These are phyloP conservation scores for Oreochromis mossambicus DNA, from an alignment of 2,797 vertebrate species.

Conservation along the genomic window DNA sequence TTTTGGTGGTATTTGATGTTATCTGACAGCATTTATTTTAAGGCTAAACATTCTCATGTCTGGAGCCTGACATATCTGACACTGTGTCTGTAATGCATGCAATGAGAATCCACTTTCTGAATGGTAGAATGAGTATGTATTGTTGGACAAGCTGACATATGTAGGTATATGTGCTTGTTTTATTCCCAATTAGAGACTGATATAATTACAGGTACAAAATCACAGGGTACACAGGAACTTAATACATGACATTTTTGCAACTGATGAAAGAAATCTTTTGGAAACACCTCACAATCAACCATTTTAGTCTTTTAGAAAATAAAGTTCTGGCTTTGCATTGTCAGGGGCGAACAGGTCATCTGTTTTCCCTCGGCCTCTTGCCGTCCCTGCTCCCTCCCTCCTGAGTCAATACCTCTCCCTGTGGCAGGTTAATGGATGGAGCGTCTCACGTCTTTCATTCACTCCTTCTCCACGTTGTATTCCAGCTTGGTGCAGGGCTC, in stretches of 20 bases:
- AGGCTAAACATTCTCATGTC: slow-evolving; percentile 10
- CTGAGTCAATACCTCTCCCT: slow-evolving; percentile 48
- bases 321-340: slow-evolving; percentile 27
- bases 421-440: slow-evolving; percentile 65
- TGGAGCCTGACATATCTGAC: neutral
- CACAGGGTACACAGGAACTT: neutral
- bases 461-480: slow-evolving; percentile 32
- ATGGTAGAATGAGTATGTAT: neutral
- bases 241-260: neutral
- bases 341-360: slow-evolving; percentile 50
- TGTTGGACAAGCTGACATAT: neutral
- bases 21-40: slow-evolving; percentile 25
- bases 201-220: neutral
- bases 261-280: neutral
- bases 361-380: slow-evolving; percentile 45
- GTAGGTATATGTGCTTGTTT: neutral
- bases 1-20: slow-evolving; percentile 40
- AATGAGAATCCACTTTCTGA: neutral
- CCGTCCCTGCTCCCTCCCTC: slow-evolving; percentile 6
- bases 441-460: slow-evolving; percentile 47
- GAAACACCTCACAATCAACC: neutral
- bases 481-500: slow-evolving; percentile 42
- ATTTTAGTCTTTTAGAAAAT: slow-evolving; percentile 41
- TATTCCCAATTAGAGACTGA: neutral
- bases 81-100: neutral